A percentile compares a stretch with the other conserved stretches of the same genome.
phyloP scores from a whole-genome alignment of 2,113 vertebrate species.

The Scytalopus superciliaris region DNA sequence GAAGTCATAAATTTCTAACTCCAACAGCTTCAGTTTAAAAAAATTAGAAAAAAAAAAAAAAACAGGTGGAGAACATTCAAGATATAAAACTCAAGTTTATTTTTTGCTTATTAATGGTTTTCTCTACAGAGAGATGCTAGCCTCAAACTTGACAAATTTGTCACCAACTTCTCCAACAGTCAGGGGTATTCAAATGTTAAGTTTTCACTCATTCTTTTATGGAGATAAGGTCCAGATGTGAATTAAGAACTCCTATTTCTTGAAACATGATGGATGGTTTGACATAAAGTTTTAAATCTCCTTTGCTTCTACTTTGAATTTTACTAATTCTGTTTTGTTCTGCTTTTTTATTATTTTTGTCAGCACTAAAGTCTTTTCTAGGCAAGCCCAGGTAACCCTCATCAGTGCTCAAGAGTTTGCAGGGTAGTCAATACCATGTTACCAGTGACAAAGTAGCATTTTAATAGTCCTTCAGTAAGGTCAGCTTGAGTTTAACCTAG shows the following conservation, averaged over 20 bases:
- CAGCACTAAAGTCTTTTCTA: not conserved
- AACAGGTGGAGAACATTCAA: not conserved
- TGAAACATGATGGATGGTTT: not conserved
- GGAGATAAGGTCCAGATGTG: not conserved
- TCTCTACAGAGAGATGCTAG: not conserved
- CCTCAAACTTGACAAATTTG: not conserved
- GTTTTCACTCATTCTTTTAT: not conserved
- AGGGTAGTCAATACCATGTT: not conserved
- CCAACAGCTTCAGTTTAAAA: not conserved
- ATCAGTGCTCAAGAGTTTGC: not conserved
- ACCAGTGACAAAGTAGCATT: not conserved
- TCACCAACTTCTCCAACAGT: not conserved
- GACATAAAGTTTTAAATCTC: not conserved
- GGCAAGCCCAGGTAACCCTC: not conserved
- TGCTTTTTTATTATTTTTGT: not conserved
- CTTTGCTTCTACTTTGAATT: not conserved
- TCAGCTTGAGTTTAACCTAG: not conserved
- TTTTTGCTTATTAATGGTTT: not conserved
- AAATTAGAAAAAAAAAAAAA: no score
- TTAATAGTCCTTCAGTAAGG: not conserved
- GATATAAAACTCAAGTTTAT: not conserved
- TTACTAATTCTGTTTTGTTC: not conserved
- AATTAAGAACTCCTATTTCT: not conserved
- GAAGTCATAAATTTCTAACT: not conserved
- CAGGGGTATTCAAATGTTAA: not conserved